Base-by-base conservation (phyloP, 1,140 invertebrate species). In the Brachionus koreanus region DNA sequence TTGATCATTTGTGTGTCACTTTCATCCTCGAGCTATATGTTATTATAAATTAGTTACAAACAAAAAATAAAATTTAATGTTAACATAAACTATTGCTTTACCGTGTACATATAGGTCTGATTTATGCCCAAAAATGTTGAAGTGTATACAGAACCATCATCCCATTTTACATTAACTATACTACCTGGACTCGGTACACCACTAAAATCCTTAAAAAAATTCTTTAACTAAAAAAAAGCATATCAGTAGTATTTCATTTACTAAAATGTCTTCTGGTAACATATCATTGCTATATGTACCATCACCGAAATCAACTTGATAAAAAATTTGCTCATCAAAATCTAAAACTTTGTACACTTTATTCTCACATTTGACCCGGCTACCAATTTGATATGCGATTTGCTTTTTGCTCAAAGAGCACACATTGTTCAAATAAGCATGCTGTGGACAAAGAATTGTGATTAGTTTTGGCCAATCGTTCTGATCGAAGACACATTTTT, bases 231-330 rank as follows among this genome's bases (percentile, higher is more conserved):
- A 76, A 39, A 57, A 43, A n/a, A 29, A n/a, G n/a, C n/a, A 63
- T 6, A 63, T 12, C 29, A n/a, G n/a, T n/a, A n/a, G n/a, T n/a
- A n/a, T n/a, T 23, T 65, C 37, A 6, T 25, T 83, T 33, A 83
- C 82, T 42, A 82, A 76, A 83, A 89, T 87, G 82, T 89, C 87
- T 83, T 89, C 86, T 42, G 91, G 90, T 81, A 88, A 90, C 3
- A 91, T 84, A 86, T 92, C 91, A 74, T 91, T 89, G 63, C 90
- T 91, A 83, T 90, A 91, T 57, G 92, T 92, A 5, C 90, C 89
- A 86, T 93, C 92, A 49, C 89, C 89, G 86, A 93, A 93, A 29
- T 91, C 90, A 3, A 92, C 91, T 84, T 90, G 90, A 84, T 91
- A 91, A 84, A 90, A 91, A 33, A 89, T 85, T 33, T 90, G 88